Evolutionary conservation across 2,797 vertebrate species (phyloP).

Genomic region (Bradypus variegatus): DNA sequence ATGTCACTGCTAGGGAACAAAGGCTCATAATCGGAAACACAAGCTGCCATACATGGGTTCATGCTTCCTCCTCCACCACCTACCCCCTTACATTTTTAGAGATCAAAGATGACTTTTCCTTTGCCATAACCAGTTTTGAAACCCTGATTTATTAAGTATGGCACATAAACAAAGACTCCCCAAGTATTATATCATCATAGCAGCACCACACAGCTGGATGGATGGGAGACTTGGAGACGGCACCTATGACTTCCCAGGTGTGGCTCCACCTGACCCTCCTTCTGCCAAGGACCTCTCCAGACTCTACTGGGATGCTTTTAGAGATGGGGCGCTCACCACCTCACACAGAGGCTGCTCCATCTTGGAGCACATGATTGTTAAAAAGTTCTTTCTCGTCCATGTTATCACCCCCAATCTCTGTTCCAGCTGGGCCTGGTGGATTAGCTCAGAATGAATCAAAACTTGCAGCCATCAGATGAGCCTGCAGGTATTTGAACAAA

Average conservation of each 20-base stretch:
- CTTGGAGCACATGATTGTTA: neutral
- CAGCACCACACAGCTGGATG: neutral
- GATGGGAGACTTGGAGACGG: fast-evolving
- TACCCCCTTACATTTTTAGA: constrained; percentile 38
- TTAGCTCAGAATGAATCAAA: neutral
- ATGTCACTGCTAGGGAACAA: constrained; percentile 35
- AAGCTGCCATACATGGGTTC: constrained; percentile 29
- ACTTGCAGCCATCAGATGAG: neutral
- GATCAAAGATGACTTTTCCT: constrained; percentile 66
- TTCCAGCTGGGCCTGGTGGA: fast-evolving
- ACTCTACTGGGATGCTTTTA: neutral
- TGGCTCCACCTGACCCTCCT: neutral
- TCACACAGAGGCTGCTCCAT: neutral
- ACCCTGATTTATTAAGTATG: constrained; percentile 45
- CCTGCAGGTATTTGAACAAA: neutral
- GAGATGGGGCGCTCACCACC: no score
- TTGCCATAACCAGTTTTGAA: constrained; percentile 47
- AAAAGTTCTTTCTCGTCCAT: neutral
- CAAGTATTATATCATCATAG: neutral
- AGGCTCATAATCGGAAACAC: constrained; percentile 56
- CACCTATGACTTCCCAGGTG: neutral
- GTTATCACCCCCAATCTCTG: neutral
- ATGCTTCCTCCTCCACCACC: constrained; percentile 45
- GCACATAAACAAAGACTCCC: constrained; percentile 47
- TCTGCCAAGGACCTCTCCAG: neutral